These are phyloP conservation scores for Rynchops niger DNA, from an alignment of 2,113 vertebrate species.

Conservation along the genomic window DNA sequence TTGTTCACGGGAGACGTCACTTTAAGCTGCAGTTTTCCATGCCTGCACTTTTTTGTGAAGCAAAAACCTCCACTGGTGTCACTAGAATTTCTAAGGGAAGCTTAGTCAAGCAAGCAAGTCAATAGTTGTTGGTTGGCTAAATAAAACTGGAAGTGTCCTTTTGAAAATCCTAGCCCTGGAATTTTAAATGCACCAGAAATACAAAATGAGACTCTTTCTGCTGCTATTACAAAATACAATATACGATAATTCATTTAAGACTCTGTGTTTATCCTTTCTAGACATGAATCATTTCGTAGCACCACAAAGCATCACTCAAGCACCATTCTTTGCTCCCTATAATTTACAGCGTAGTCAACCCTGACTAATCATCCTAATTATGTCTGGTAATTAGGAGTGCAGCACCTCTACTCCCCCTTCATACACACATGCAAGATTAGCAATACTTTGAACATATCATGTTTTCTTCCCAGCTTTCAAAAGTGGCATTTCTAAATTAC, in stretches of 20 bases:
- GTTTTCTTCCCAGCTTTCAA: background rate
- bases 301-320: background rate
- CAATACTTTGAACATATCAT: background rate
- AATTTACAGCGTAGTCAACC: background rate
- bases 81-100: background rate
- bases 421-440: background rate
- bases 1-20: background rate
- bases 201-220: background rate
- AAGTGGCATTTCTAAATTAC: background rate
- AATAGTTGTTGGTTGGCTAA: background rate
- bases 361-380: slow-evolving; percentile 7
- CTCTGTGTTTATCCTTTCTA: background rate
- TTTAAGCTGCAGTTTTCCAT: background rate
- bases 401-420: background rate
- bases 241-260: background rate
- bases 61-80: background rate
- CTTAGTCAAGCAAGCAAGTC: background rate
- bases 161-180: background rate
- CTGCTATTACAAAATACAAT: background rate
- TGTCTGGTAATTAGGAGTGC: background rate
- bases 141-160: background rate
- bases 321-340: background rate
- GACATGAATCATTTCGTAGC: background rate
- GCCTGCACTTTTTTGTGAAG: background rate
- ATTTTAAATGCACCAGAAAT: background rate